Conservation (phyloP, 37 sponge, comb jelly and placozoan species). For the Ephydatia muelleri region DNA sequence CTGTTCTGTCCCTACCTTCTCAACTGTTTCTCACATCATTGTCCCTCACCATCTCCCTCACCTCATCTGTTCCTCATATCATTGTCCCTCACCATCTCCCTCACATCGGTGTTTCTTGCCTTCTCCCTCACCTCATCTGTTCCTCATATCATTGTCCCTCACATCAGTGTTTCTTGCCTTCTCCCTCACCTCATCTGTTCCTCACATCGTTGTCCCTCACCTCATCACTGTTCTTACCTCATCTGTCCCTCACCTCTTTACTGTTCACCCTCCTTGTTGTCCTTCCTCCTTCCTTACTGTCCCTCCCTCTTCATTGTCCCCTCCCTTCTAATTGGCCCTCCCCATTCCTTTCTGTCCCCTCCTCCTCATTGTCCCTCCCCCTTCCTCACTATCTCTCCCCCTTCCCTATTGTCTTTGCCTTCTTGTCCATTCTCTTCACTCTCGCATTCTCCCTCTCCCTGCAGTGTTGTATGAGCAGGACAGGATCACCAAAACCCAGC, state of each 20-base stretch:
- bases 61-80: too few species aligned
- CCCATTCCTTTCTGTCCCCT: background rate
- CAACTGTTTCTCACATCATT: too few species aligned
- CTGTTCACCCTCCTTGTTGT: background rate
- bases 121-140: too few species aligned
- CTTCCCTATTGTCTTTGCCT: background rate
- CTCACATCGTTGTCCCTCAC: background rate
- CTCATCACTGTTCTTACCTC: background rate
- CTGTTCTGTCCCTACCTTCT: too few species aligned
- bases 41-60: too few species aligned
- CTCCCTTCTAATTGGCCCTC: background rate
- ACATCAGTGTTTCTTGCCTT: too few species aligned
- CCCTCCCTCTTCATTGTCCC: background rate
- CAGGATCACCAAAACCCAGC: conserved; percentile 66
- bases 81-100: too few species aligned
- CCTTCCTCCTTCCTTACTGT: too few species aligned
- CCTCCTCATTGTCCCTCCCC: conserved; percentile 11
- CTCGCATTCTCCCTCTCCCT: too few species aligned
- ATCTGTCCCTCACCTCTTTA: background rate
- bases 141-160: too few species aligned
- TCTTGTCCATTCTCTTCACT: background rate
- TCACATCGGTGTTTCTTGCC: too few species aligned
- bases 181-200: too few species aligned
- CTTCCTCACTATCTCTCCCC: conserved; percentile 11
- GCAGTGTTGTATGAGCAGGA: conserved; percentile 61